phyloP scores from a whole-genome alignment of 2,888 invertebrate species.

The Watsonalla cultraria region DNA sequence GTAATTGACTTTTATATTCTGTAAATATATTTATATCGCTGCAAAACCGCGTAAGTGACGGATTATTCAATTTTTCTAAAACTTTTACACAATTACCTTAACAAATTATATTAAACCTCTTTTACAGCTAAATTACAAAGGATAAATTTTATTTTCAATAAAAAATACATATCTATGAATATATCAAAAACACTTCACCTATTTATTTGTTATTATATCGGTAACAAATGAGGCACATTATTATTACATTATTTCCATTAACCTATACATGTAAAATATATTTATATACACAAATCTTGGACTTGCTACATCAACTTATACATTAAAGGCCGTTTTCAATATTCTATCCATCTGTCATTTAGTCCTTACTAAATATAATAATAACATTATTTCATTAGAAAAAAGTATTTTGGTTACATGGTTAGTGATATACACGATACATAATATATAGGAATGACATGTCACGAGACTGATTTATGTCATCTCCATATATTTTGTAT shows the following conservation, averaged over 20 bases:
- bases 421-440: too few relatives aligned
- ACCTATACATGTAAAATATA: conserved; percentile 25
- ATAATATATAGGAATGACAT: too few relatives aligned
- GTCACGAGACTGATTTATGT: too few relatives aligned
- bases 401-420: too few relatives aligned
- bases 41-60: conserved; percentile 38
- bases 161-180: conserved; percentile 71
- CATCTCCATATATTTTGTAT: too few relatives aligned
- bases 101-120: conserved; percentile 76
- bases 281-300: conserved; percentile 38
- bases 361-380: too few relatives aligned
- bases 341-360: too few relatives aligned
- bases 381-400: too few relatives aligned
- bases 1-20: background rate
- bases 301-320: conserved; percentile 32
- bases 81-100: conserved; percentile 65
- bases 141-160: conserved; percentile 68
- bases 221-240: conserved; percentile 76
- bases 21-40: conserved; percentile 14
- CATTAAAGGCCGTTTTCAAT: background rate
- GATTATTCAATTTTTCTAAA: conserved; percentile 43
- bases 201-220: conserved; percentile 63
- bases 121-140: conserved; percentile 72
- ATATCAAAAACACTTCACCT: conserved; percentile 72
- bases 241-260: conserved; percentile 40